Conservation (phyloP, 2,113 vertebrate genomes). For the Pluvialis apricaria region DNA sequence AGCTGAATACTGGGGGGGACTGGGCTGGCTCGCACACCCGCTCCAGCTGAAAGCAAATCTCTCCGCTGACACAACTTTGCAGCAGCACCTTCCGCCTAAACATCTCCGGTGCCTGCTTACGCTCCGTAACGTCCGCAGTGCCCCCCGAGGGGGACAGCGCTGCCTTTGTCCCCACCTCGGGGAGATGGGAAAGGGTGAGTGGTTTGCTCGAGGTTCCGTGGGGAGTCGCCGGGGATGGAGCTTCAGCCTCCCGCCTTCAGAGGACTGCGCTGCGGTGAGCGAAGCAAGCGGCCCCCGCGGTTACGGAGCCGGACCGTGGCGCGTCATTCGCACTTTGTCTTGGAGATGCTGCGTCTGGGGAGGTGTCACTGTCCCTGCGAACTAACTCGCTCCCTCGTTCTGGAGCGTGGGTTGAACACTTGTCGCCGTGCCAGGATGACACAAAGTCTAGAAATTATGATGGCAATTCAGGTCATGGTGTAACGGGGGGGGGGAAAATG, state of each 20-base stretch:
- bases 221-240: background rate
- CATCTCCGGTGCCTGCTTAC: background rate
- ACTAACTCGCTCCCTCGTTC: background rate
- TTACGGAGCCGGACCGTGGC: background rate
- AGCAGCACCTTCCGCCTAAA: background rate
- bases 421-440: constrained; percentile 34
- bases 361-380: background rate
- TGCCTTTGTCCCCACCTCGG: background rate
- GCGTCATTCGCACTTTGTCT: constrained; percentile 8
- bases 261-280: background rate
- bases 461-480: constrained; percentile 51
- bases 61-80: background rate
- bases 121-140: background rate
- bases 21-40: background rate
- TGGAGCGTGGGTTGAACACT: constrained; percentile 8
- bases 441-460: constrained; percentile 52
- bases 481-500: background rate
- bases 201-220: background rate
- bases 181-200: background rate
- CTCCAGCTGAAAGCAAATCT: background rate
- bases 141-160: background rate
- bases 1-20: background rate
- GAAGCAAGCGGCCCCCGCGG: background rate
- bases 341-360: constrained; percentile 4
- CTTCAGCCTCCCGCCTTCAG: background rate